These are phyloP conservation scores for Carassius gibelio DNA, from an alignment of 2,113 vertebrate genomes.

Conservation along the genomic window DNA sequence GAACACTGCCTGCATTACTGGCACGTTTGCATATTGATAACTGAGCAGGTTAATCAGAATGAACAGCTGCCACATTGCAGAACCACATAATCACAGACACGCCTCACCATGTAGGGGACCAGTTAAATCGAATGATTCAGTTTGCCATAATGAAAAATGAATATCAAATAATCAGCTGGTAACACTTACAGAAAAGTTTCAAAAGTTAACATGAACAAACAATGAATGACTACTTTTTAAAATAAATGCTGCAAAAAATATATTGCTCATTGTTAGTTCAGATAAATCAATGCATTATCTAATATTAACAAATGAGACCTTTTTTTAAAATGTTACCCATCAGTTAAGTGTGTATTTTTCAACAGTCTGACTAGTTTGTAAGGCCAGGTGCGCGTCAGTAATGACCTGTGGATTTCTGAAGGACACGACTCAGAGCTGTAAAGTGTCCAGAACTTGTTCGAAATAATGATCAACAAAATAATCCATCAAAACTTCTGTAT, in stretches of 20 bases:
- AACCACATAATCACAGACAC: background rate
- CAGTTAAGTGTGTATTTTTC: conserved; percentile 11
- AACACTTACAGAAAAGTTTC: background rate
- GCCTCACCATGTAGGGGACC: background rate
- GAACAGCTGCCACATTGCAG: conserved; percentile 33
- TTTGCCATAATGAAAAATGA: background rate
- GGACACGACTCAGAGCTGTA: background rate
- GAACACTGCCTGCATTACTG: conserved; percentile 11
- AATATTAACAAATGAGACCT: background rate
- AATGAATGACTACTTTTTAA: background rate
- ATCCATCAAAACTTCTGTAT: background rate
- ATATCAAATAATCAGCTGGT: background rate
- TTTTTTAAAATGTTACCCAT: background rate
- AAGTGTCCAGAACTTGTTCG: background rate
- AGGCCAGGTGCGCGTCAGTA: conserved; percentile 1
- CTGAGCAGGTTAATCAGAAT: conserved; percentile 23
- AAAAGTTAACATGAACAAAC: background rate
- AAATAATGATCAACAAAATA: background rate
- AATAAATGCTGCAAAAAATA: background rate
- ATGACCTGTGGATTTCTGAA: background rate
- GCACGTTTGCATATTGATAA: conserved; percentile 40
- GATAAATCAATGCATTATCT: background rate
- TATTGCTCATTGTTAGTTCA: background rate
- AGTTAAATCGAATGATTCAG: background rate
- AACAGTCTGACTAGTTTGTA: conserved; percentile 15